Conservation (phyloP, 2,888 invertebrate species). For the Drosophila meridionalis region DNA sequence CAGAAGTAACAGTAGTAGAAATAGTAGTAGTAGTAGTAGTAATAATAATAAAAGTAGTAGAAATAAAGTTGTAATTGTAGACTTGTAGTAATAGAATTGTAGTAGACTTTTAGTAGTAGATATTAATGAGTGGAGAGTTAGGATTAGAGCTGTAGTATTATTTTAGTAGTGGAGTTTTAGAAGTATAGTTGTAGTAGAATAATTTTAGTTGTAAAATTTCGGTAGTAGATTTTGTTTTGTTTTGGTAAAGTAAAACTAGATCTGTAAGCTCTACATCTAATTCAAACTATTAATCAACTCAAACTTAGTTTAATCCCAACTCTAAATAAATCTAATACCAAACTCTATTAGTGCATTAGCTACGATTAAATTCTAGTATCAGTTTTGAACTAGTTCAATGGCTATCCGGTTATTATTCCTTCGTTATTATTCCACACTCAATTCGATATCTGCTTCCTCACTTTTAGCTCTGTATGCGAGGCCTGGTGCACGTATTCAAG, state of each 20-base stretch:
- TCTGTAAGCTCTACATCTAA: not conserved
- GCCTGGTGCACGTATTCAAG: slow-evolving; percentile 97
- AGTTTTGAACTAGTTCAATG: not conserved
- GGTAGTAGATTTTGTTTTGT: no score
- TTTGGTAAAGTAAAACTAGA: not conserved
- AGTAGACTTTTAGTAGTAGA: no score
- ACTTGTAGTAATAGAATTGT: no score
- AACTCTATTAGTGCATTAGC: not conserved
- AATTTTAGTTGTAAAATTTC: no score
- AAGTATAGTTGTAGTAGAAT: no score
- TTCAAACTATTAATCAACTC: not conserved
- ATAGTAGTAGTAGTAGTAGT: no score
- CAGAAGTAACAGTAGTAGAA: no score
- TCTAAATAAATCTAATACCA: not conserved
- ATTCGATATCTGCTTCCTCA: not conserved
- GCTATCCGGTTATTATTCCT: not conserved
- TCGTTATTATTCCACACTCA: not conserved
- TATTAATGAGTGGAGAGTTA: no score
- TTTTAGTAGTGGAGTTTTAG: no score
- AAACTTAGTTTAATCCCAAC: not conserved
- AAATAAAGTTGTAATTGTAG: no score
- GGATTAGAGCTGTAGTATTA: no score
- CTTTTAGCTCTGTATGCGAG: slow-evolving; percentile 90
- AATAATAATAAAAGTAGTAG: no score
- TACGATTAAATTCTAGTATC: not conserved